Percentiles rank a stretch among this genome's conserved stretches.
These are phyloP conservation scores for Drosophila aff. DNA, from an alignment of 1,140 invertebrate genomes.

Conservation along the genomic window DNA sequence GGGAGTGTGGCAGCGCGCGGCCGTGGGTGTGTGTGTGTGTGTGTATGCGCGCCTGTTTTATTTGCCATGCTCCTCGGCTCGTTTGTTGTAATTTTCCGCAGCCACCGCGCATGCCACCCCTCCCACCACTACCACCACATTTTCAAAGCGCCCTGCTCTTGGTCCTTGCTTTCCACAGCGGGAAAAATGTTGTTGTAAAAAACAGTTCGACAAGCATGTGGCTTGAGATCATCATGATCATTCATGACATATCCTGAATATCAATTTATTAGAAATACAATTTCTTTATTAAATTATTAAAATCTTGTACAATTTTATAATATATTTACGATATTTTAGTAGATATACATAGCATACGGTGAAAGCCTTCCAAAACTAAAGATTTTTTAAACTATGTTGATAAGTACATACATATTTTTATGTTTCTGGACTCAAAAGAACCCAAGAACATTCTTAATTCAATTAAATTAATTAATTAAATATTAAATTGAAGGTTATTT, in stretches of 20 bases:
- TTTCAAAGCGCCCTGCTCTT: background rate
- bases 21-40: background rate
- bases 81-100: conserved; percentile 50
- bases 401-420: too few species aligned
- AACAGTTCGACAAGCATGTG: background rate
- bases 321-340: too few species aligned
- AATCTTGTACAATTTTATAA: too few species aligned
- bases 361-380: too few species aligned
- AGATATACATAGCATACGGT: too few species aligned
- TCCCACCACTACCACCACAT: background rate
- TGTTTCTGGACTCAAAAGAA: background rate
- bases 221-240: background rate
- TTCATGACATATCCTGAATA: background rate
- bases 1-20: conserved; percentile 1
- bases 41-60: conserved; percentile 26
- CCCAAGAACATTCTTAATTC: too few species aligned
- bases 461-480: too few species aligned
- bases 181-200: background rate
- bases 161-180: conserved; percentile 13
- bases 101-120: conserved; percentile 51
- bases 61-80: conserved; percentile 50
- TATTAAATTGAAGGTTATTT: too few species aligned
- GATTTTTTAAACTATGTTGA: too few species aligned
- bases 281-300: too few species aligned
- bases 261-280: too few species aligned